Conservation (phyloP, 2,888 invertebrate species). For the Sphinx pinastri region DNA sequence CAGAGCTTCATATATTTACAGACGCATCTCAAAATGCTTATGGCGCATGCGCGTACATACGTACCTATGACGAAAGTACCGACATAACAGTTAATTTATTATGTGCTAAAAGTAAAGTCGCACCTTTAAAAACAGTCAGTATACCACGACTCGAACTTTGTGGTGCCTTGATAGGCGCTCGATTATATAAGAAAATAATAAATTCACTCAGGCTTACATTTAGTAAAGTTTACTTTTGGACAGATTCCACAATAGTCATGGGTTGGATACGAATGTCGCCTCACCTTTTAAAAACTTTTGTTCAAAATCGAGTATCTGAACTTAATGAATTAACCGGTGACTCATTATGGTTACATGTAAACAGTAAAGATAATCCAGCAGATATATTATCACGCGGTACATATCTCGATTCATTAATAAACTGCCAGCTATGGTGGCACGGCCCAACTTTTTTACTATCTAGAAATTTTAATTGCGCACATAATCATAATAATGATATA, state of each 20-base stretch:
- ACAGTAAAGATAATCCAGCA: constrained; percentile 3
- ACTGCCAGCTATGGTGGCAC: background rate
- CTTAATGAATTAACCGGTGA: constrained; percentile 21
- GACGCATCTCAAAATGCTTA: background rate
- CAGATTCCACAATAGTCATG: constrained; percentile 27
- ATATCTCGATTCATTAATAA: background rate
- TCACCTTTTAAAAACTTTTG: constrained; percentile 24
- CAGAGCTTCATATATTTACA: background rate
- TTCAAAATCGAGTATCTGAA: constrained; percentile 26
- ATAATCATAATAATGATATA: background rate
- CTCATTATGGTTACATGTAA: constrained; percentile 12
- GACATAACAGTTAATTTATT: constrained; percentile 15
- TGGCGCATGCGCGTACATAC: background rate
- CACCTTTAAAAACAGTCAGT: constrained; percentile 30
- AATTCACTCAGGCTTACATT: background rate
- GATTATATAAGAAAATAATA: constrained; percentile 13
- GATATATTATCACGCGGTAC: constrained; percentile 4
- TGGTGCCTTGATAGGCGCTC: constrained; percentile 20
- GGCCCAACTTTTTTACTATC: background rate
- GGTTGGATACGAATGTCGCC: constrained; percentile 28
- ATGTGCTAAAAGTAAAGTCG: constrained; percentile 31
- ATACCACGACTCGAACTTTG: constrained; percentile 32
- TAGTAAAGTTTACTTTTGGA: constrained; percentile 25
- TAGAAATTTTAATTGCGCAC: background rate
- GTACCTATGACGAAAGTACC: background rate